Evolutionary conservation across 1,140 invertebrate genomes (phyloP).

Genomic region (Bombus superbus): DNA sequence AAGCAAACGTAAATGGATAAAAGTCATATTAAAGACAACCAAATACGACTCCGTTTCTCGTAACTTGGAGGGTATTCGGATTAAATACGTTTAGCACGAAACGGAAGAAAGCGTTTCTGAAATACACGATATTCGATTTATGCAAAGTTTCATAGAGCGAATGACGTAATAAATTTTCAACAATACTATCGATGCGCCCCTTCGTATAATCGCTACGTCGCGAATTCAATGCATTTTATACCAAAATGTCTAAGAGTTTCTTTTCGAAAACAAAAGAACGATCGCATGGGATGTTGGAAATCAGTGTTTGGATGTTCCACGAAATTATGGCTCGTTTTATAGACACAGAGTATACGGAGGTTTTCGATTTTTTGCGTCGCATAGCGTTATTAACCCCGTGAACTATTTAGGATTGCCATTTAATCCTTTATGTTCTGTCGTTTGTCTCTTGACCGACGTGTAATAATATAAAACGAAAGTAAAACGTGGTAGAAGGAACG

Average conservation of each 20-base stretch:
- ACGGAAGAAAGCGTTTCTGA: not conserved
- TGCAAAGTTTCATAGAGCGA: not conserved
- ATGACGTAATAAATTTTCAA: not conserved
- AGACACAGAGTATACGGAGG: too few relatives aligned
- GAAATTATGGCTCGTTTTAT: not conserved
- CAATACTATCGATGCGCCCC: not conserved
- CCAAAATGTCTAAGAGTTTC: too few relatives aligned
- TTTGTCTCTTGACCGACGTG: too few relatives aligned
- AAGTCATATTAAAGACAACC: not conserved
- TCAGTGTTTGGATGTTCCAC: not conserved
- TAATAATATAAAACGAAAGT: too few relatives aligned
- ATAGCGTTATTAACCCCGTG: too few relatives aligned
- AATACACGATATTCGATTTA: not conserved
- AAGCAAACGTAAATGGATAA: not conserved
- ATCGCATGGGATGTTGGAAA: not conserved
- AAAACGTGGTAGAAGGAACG: too few relatives aligned
- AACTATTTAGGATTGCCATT: too few relatives aligned
- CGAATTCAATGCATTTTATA: not conserved
- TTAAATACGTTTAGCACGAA: not conserved
- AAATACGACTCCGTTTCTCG: not conserved
- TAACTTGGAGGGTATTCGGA: constrained; percentile 14
- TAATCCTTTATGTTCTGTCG: too few relatives aligned
- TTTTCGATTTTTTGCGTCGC: too few relatives aligned
- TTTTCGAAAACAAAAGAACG: not conserved
- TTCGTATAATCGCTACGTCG: too few relatives aligned